Evolutionary conservation across 2,113 vertebrate species (phyloP).

Genomic region (Micronycteris hirsuta): DNA sequence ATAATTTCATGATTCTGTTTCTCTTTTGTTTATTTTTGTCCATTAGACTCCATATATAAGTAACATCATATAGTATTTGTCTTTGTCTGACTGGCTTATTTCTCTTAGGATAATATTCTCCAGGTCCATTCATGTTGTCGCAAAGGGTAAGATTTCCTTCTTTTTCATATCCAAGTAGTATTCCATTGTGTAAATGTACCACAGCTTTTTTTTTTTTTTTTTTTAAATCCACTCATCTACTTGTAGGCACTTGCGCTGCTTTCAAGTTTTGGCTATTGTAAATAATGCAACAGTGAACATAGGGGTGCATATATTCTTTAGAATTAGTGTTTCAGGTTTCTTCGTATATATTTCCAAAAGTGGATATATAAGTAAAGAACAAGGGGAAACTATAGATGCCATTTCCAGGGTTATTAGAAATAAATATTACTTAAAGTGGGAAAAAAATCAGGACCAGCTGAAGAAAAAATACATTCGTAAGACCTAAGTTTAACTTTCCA

Average conservation of each 20-base stretch:
- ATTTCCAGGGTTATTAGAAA: background rate
- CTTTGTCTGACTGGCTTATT: background rate
- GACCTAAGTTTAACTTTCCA: background rate
- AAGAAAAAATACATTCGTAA: background rate
- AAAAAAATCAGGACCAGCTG: background rate
- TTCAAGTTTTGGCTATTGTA: background rate
- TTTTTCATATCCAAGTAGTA: background rate
- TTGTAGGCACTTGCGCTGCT: background rate
- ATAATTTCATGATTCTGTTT: background rate
- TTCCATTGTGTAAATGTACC: background rate
- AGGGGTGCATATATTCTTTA: background rate
- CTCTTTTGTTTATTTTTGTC: background rate
- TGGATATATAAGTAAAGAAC: background rate
- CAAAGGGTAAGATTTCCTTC: background rate
- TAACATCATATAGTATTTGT: background rate
- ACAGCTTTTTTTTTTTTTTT: background rate
- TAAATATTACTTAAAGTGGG: background rate
- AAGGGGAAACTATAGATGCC: background rate
- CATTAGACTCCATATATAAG: background rate
- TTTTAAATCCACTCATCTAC: background rate
- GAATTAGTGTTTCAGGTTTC: background rate
- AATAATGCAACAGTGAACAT: background rate
- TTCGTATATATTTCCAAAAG: background rate
- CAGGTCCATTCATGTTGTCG: background rate
- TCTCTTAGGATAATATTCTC: background rate